These are phyloP conservation scores for Ammodytes dubius DNA, from an alignment of 2,113 vertebrate species.

Conservation along the genomic window DNA sequence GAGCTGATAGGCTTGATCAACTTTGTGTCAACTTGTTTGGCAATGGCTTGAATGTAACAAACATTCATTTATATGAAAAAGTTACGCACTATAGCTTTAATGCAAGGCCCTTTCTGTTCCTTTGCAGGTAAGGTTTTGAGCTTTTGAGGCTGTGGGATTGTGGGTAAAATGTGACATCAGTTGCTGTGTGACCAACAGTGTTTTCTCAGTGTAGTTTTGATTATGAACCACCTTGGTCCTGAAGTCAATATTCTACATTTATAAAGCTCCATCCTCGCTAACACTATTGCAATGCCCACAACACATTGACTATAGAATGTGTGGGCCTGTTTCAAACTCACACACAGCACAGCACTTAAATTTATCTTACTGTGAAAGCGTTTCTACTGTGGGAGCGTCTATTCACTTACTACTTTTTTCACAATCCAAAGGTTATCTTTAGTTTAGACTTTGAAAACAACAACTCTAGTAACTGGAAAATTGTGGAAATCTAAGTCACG, in stretches of 20 bases:
- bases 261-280: constrained; percentile 5
- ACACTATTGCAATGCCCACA: constrained; percentile 22
- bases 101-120: constrained; percentile 1
- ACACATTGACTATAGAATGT: constrained; percentile 11
- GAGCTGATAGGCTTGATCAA: too few species aligned
- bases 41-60: neutral
- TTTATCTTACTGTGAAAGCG: neutral
- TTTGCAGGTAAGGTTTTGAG: constrained; percentile 27
- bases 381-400: neutral
- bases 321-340: constrained; percentile 16
- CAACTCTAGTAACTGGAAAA: neutral
- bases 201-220: neutral
- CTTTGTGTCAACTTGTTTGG: too few species aligned
- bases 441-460: neutral
- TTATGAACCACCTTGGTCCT: neutral
- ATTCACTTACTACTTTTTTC: constrained; percentile 15
- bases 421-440: constrained; percentile 2
- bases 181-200: neutral
- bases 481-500: neutral
- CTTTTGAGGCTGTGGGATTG: neutral
- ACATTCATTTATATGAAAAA: too few species aligned
- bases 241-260: neutral
- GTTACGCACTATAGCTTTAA: neutral
- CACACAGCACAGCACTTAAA: constrained; percentile 2
- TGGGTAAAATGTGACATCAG: neutral